Percentiles rank a stretch among this genome's conserved stretches.
These are phyloP conservation scores for Aphelinus certus DNA, from an alignment of 1,140 invertebrate species.

Conservation along the genomic window DNA sequence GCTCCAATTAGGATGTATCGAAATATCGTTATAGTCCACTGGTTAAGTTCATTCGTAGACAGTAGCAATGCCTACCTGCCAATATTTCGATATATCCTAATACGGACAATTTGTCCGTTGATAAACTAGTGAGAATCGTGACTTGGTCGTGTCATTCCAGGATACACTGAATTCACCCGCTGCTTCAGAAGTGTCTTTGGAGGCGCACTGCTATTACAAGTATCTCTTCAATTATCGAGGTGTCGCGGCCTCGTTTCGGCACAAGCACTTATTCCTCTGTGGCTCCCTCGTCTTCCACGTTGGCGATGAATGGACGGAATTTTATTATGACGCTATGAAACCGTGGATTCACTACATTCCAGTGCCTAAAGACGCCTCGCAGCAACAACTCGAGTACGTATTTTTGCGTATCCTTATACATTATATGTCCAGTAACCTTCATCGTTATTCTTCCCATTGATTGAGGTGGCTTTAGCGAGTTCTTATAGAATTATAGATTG, in stretches of 20 bases:
- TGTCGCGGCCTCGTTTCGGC: constrained; percentile 96
- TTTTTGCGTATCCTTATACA: background rate
- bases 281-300: constrained; percentile 96
- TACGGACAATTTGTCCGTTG: no score
- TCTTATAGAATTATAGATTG: no score
- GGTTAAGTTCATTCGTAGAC: no score
- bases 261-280: constrained; percentile 96
- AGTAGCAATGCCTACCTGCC: no score
- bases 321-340: constrained; percentile 91
- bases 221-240: constrained; percentile 97
- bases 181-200: constrained; percentile 87
- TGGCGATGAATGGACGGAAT: constrained; percentile 94
- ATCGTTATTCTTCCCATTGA: no score
- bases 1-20: no score
- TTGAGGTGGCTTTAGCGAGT: no score
- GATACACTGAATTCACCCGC: constrained; percentile 87
- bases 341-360: constrained; percentile 98
- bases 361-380: constrained; percentile 74
- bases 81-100: no score
- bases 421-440: no score
- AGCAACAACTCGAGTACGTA: constrained; percentile 72
- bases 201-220: constrained; percentile 93
- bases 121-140: no score
- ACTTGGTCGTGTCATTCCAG: constrained; percentile 60
- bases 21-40: no score